Evolutionary conservation across 2,113 vertebrate species (phyloP).

Genomic region (Poeciliopsis prolifica): DNA sequence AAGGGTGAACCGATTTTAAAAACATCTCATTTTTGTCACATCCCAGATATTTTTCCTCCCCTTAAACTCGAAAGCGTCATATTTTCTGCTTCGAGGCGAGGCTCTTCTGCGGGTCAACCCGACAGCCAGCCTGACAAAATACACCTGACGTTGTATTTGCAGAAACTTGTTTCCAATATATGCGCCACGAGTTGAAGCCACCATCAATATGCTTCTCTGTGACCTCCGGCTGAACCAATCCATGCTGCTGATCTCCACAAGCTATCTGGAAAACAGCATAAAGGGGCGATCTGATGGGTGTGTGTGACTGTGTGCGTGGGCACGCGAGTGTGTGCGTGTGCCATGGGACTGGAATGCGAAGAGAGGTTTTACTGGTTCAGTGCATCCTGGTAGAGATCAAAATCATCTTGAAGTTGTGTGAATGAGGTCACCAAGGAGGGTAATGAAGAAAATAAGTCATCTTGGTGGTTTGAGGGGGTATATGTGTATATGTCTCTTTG

Average conservation of each 20-base stretch:
- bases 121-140: background rate
- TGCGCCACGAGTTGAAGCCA: background rate
- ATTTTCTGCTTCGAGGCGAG: conserved; percentile 7
- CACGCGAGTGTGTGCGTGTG: background rate
- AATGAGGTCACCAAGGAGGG: conserved; percentile 66
- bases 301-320: conserved; percentile 6
- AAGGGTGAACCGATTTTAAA: conserved; percentile 31
- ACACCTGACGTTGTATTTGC: conserved; percentile 14
- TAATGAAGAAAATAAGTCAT: conserved; percentile 55
- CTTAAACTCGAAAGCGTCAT: background rate
- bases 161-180: background rate
- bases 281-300: conserved; percentile 3
- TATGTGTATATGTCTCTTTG: conserved; percentile 20
- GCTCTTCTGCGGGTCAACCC: background rate
- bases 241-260: conserved; percentile 41
- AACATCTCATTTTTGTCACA: conserved; percentile 5
- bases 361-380: conserved; percentile 70
- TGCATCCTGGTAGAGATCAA: conserved; percentile 63
- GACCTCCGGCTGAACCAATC: conserved; percentile 53
- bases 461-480: conserved; percentile 24
- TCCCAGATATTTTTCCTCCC: conserved; percentile 7
- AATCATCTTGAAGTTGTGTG: conserved; percentile 66
- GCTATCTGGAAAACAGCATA: conserved; percentile 43
- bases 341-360: conserved; percentile 49
- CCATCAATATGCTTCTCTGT: conserved; percentile 31